Evolutionary conservation across 2,113 vertebrate species (phyloP), one percentile per base, ranked within the genome.

Genomic region (Cryptotis parvus): DNA sequence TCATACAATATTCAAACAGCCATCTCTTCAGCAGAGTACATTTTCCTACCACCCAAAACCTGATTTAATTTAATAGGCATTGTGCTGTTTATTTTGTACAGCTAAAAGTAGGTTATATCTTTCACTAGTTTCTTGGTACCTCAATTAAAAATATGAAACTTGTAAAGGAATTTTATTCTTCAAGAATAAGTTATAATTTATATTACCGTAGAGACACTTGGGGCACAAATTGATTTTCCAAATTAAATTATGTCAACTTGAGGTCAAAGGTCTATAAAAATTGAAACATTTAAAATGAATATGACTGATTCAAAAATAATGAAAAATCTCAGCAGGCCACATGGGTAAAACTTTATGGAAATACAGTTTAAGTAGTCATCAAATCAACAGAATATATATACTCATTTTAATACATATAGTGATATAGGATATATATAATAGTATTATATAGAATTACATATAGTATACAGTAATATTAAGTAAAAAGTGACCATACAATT

Each of bases 201-300:
- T 61, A 35, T 84, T 78, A 89, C 3, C 66, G 74, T 63, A 55
- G 1, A 65, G 2, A 65, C 52, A 9, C 63, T 24, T 31, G 66
- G 41, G 16, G 66, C 75, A 39, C 39, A n/a, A 63, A 76, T 7
- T 29, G 12, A 24, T 87, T 93, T 91, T 61, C 14, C 15, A 92
- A 88, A 43, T 1, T 90, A 9, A 73, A 8, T 77, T 37, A 31
- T 8, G 18, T 58, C 15, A 58, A 15, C 7, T 73, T 69, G 31
- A 79, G 9, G 55, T 72, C 6, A 81, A 84, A n/a, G 8, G 6
- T 63, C 91, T 14, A 84, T 81, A 33, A 86, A 63, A 76, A 84
- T 76, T 91, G n/a, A 82, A 29, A 29, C 1, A 43, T 61, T 76
- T 84, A 43, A 37, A 91, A 75, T 4, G 79, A 72, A 78, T 72